phyloP scores from a whole-genome alignment of 2,113 vertebrate species.

The Myiagra hebetior region DNA sequence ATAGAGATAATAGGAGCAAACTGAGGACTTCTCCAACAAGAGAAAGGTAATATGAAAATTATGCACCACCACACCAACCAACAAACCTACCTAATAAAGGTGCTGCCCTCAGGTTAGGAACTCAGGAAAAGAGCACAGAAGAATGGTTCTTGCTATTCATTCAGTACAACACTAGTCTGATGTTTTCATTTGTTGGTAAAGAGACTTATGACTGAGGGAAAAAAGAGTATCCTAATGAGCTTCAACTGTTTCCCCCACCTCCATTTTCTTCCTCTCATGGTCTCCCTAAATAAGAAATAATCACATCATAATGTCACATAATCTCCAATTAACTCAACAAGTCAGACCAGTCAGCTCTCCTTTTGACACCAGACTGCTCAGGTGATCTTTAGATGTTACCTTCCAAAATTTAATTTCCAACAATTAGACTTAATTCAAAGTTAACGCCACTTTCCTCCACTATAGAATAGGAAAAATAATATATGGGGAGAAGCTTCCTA shows the following conservation, averaged over 20 bases:
- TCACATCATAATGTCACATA: background rate
- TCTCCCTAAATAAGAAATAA: background rate
- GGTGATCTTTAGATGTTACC: background rate
- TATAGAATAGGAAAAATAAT: background rate
- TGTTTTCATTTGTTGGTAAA: background rate
- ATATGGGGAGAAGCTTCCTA: background rate
- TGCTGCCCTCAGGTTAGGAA: background rate
- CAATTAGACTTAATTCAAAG: background rate
- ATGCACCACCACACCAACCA: background rate
- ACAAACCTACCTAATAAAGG: background rate
- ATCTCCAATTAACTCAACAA: background rate
- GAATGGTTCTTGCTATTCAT: background rate
- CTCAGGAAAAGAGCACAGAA: background rate
- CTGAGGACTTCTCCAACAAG: background rate
- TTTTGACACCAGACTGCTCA: background rate
- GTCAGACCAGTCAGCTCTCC: background rate
- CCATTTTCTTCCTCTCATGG: background rate
- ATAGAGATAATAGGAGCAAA: background rate
- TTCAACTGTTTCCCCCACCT: rapidly evolving
- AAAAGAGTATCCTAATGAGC: background rate
- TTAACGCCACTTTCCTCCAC: background rate
- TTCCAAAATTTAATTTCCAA: background rate
- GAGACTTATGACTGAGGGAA: background rate
- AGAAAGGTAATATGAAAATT: background rate
- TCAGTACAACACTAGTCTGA: background rate